phyloP scores from a whole-genome alignment of 1,140 invertebrate species.

The Pomacea maculata region DNA sequence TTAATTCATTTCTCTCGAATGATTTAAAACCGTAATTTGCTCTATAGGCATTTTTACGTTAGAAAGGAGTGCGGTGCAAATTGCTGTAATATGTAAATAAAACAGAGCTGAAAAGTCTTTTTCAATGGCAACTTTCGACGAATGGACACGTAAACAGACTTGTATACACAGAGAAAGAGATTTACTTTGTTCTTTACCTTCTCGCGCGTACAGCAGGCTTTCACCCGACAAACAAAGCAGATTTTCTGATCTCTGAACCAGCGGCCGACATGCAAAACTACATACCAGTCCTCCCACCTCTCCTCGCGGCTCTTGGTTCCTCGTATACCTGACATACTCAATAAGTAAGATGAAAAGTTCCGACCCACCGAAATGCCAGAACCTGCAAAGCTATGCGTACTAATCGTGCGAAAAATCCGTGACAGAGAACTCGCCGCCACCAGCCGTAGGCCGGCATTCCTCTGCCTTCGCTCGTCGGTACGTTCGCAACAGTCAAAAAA shows the following conservation, averaged over 20 bases:
- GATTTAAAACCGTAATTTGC: too few relatives aligned
- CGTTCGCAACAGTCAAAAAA: not conserved
- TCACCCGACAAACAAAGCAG: too few relatives aligned
- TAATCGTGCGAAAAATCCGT: constrained; percentile 20
- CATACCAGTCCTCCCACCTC: not conserved
- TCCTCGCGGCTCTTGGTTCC: constrained; percentile 5
- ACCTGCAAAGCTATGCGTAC: not conserved
- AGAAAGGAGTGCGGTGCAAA: too few relatives aligned
- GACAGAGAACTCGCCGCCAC: constrained; percentile 8
- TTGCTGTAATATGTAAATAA: too few relatives aligned
- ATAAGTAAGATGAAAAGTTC: constrained; percentile 20
- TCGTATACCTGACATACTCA: constrained; percentile 15
- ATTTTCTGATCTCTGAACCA: not conserved
- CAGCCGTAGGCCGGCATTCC: constrained; percentile 7
- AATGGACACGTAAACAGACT: too few relatives aligned
- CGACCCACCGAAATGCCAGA: constrained; percentile 3
- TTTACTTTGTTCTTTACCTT: too few relatives aligned
- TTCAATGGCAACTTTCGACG: too few relatives aligned
- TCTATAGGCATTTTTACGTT: too few relatives aligned
- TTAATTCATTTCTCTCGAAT: too few relatives aligned
- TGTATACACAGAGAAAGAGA: too few relatives aligned
- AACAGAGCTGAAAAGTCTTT: too few relatives aligned
- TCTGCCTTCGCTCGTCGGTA: not conserved
- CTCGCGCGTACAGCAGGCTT: too few relatives aligned
- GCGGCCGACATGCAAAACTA: not conserved